Conservation (phyloP, 1,140 invertebrate genomes). For the Drosophila pandora region DNA sequence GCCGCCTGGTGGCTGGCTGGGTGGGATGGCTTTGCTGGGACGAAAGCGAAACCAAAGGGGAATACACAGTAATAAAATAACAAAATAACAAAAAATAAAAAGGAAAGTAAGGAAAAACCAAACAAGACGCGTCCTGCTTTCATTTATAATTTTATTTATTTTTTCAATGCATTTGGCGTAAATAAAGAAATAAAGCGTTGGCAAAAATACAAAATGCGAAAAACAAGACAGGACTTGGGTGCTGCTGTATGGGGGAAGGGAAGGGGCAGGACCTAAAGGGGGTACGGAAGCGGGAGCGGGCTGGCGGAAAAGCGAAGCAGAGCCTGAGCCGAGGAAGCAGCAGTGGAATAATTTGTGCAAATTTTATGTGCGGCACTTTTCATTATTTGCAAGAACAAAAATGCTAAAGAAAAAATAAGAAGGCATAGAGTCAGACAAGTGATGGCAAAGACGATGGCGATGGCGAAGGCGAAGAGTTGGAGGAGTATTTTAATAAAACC, state of each 20-base stretch:
- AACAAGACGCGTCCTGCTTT: conserved; percentile 59
- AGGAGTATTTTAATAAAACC: conserved; percentile 77
- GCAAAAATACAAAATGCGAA: conserved; percentile 47
- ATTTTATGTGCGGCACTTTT: conserved; percentile 81
- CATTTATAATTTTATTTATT: conserved; percentile 82
- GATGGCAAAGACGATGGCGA: conserved; percentile 28
- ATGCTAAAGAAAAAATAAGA: conserved; percentile 42
- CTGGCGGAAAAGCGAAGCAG: background rate
- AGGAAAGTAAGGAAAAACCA: conserved; percentile 47
- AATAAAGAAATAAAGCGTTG: conserved; percentile 70
- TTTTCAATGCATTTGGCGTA: conserved; percentile 74
- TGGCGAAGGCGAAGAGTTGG: conserved; percentile 23
- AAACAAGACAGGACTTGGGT: conserved; percentile 12
- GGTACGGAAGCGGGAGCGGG: no score
- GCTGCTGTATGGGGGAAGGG: no score
- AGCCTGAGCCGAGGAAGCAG: background rate
- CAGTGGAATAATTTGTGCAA: conserved; percentile 76
- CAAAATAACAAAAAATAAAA: conserved; percentile 65
- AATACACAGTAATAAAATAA: conserved; percentile 71
- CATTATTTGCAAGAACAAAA: conserved; percentile 72
- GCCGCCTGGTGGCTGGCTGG: background rate
- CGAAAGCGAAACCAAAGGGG: conserved; percentile 71
- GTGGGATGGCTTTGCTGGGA: conserved; percentile 55
- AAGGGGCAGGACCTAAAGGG: background rate
- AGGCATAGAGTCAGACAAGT: conserved; percentile 39